A percentile compares a stretch with the other conserved stretches of the same genome.
Conservation (phyloP, 1,140 invertebrate species). For the Pristionchus pacificus region DNA sequence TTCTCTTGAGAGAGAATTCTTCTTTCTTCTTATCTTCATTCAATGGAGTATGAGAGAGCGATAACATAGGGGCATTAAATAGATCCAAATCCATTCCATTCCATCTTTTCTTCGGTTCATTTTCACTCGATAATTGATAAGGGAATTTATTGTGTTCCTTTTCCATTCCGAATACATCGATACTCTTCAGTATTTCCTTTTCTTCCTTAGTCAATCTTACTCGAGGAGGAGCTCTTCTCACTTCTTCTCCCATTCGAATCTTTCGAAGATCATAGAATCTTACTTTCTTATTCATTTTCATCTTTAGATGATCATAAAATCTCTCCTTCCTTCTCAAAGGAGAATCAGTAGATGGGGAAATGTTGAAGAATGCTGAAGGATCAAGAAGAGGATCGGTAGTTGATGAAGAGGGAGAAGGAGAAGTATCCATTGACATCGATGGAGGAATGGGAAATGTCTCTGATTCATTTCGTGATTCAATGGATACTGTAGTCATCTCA, state of each 20-base stretch:
- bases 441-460: too few relatives aligned
- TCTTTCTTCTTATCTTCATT: background rate
- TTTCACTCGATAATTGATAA: too few relatives aligned
- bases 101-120: too few relatives aligned
- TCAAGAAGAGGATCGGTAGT: background rate
- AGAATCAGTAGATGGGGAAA: background rate
- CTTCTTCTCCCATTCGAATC: background rate
- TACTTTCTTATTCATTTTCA: background rate
- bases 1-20: background rate
- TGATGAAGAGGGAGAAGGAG: too few relatives aligned
- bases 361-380: background rate
- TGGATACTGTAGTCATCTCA: too few relatives aligned
- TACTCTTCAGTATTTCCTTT: background rate
- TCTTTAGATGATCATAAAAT: background rate
- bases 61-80: too few relatives aligned
- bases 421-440: too few relatives aligned
- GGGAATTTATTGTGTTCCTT: background rate
- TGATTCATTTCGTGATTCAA: too few relatives aligned
- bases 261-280: too few relatives aligned
- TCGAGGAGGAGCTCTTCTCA: background rate
- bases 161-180: background rate
- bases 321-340: background rate
- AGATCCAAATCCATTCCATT: too few relatives aligned
- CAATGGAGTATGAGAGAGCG: background rate
- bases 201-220: background rate